Evolutionary conservation across 2,888 invertebrate genomes (phyloP).

Genomic region (Oscheius sp.): DNA sequence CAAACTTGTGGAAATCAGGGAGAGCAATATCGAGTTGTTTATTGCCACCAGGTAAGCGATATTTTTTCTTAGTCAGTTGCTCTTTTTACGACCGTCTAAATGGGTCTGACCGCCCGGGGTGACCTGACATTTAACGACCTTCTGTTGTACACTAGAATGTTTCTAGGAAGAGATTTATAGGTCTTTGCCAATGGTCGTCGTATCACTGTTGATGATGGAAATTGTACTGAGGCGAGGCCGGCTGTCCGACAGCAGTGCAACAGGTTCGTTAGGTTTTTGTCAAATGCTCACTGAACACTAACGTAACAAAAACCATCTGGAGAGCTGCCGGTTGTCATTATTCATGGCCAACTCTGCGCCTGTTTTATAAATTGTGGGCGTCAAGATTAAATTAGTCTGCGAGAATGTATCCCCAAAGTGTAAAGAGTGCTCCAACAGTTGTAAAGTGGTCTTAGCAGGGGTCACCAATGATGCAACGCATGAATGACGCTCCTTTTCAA

Average conservation of each 20-base stretch:
- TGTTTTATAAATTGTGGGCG: constrained; percentile 25
- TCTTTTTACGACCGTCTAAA: constrained; percentile 24
- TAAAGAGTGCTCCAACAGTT: constrained; percentile 26
- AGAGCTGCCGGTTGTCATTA: not conserved
- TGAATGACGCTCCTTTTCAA: not conserved
- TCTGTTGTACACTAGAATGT: not conserved
- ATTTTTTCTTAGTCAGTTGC: constrained; percentile 8
- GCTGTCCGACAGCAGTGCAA: constrained; percentile 77
- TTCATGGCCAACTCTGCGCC: not conserved
- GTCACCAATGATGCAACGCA: constrained; percentile 17
- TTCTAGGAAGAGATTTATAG: constrained; percentile 38
- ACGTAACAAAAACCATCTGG: constrained; percentile 8
- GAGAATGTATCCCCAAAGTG: constrained; percentile 19
- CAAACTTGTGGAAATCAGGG: constrained; percentile 82
- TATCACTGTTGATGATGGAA: constrained; percentile 80
- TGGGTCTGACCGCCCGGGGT: constrained; percentile 13
- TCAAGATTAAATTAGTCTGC: constrained; percentile 30
- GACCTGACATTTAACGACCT: constrained; percentile 16
- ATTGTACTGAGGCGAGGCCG: constrained; percentile 77
- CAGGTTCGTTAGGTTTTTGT: constrained; percentile 69
- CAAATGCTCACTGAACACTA: not conserved
- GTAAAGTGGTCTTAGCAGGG: constrained; percentile 27
- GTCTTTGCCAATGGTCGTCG: constrained; percentile 80
- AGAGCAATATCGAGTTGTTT: constrained; percentile 74
- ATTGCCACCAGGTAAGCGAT: constrained; percentile 77